Percentiles rank a stretch among this genome's conserved stretches.
phyloP scores from a whole-genome alignment of 1,140 invertebrate species.

The Panagrolaimus sp. region DNA sequence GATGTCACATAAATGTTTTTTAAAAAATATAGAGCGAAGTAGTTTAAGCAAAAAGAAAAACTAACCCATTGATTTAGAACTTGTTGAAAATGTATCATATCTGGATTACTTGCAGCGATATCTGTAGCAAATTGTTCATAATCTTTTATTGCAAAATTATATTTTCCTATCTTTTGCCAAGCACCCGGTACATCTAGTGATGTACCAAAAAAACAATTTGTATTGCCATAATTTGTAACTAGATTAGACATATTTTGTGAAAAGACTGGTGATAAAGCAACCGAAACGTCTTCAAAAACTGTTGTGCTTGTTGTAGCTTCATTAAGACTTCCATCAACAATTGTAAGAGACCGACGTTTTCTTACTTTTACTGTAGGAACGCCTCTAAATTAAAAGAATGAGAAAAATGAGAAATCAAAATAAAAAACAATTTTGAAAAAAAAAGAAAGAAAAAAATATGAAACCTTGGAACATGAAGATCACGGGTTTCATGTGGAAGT shows the following conservation, averaged over 20 bases:
- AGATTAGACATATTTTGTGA: background rate
- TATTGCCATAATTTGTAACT: conserved; percentile 7
- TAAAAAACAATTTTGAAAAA: no score
- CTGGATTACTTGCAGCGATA: conserved; percentile 34
- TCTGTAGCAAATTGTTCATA: conserved; percentile 25
- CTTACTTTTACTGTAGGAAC: conserved; percentile 39
- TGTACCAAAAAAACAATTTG: conserved; percentile 10
- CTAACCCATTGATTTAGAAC: conserved; percentile 44
- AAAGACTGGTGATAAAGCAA: conserved; percentile 28
- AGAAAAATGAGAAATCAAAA: no score
- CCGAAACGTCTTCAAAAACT: conserved; percentile 25
- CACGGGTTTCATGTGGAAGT: conserved; percentile 33
- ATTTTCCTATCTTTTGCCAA: background rate
- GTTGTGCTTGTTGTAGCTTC: conserved; percentile 17
- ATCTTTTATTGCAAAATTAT: conserved; percentile 4
- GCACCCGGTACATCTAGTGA: no score
- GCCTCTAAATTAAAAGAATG: conserved; percentile 19
- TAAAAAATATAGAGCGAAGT: background rate
- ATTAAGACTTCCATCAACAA: background rate
- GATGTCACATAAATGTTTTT: background rate
- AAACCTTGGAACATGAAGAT: conserved; percentile 24
- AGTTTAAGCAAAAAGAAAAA: background rate
- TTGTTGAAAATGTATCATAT: conserved; percentile 40
- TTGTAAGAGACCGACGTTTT: background rate
- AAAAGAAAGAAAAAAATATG: conserved; percentile 6